Evolutionary conservation across 2,113 vertebrate species (phyloP).

Genomic region (Scomber colias): DNA sequence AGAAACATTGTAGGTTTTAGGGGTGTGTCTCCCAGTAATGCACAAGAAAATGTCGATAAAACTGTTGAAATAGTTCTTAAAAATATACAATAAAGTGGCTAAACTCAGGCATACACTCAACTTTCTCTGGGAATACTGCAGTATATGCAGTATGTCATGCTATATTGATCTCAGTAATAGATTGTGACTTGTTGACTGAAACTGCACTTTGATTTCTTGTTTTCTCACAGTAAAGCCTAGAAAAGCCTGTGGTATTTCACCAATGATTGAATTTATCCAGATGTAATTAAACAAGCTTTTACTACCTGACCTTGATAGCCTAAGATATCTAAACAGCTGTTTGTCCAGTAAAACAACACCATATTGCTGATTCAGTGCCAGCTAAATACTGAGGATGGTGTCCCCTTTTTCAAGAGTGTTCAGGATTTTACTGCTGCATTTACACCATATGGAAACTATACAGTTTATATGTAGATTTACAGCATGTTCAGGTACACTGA

Average conservation of each 20-base stretch:
- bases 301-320: background rate
- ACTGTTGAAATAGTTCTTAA: too few species aligned
- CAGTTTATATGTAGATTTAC: background rate
- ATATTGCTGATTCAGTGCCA: slow-evolving; percentile 40
- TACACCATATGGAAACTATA: background rate
- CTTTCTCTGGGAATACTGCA: background rate
- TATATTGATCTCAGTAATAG: background rate
- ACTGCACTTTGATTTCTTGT: background rate
- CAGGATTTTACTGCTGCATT: background rate
- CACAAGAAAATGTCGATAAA: background rate
- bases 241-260: slow-evolving; percentile 25
- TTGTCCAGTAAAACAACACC: slow-evolving; percentile 23
- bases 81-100: background rate
- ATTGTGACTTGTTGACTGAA: slow-evolving; percentile 24
- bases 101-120: background rate
- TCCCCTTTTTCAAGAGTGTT: slow-evolving; percentile 16
- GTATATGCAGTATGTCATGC: background rate
- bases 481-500: background rate
- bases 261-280: slow-evolving; percentile 27
- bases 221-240: slow-evolving; percentile 7
- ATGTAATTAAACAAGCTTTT: slow-evolving; percentile 38
- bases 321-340: slow-evolving; percentile 30
- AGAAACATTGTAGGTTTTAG: background rate
- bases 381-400: background rate
- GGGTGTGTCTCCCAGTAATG: background rate